Conservation (phyloP, 2,888 invertebrate species). For the Coleophora deauratella region DNA sequence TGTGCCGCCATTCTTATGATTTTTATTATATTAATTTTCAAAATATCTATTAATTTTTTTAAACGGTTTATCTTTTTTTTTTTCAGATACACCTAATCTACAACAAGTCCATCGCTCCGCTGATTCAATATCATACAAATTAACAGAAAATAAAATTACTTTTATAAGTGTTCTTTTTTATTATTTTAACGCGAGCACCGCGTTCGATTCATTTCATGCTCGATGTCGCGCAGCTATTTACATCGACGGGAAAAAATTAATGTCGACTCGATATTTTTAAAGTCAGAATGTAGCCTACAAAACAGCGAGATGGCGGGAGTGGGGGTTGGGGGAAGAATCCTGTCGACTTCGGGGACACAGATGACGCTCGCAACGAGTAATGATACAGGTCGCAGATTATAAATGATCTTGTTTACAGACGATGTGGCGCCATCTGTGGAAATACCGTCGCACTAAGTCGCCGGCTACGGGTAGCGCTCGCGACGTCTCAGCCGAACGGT, state of each 20-base stretch:
- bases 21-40: constrained; percentile 2
- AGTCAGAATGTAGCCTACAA: too few relatives aligned
- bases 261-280: neutral
- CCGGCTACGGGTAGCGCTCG: too few relatives aligned
- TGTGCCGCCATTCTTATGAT: constrained; percentile 10
- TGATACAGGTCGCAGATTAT: too few relatives aligned
- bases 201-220: constrained; percentile 11
- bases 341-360: too few relatives aligned
- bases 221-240: constrained; percentile 27
- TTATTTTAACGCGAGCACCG: constrained; percentile 11
- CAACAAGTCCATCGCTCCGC: constrained; percentile 16
- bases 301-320: too few relatives aligned
- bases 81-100: neutral
- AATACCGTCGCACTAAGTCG: too few relatives aligned
- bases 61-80: neutral
- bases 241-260: constrained; percentile 24
- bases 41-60: neutral
- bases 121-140: constrained; percentile 24
- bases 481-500: too few relatives aligned
- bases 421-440: too few relatives aligned
- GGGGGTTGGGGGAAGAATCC: too few relatives aligned
- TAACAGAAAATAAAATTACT: constrained; percentile 23
- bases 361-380: too few relatives aligned
- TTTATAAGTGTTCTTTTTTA: too few relatives aligned
- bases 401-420: too few relatives aligned